Base-by-base conservation (phyloP, 37 sponge, comb jelly and placozoan genomes). In the Cladorhizidae sp. region DNA sequence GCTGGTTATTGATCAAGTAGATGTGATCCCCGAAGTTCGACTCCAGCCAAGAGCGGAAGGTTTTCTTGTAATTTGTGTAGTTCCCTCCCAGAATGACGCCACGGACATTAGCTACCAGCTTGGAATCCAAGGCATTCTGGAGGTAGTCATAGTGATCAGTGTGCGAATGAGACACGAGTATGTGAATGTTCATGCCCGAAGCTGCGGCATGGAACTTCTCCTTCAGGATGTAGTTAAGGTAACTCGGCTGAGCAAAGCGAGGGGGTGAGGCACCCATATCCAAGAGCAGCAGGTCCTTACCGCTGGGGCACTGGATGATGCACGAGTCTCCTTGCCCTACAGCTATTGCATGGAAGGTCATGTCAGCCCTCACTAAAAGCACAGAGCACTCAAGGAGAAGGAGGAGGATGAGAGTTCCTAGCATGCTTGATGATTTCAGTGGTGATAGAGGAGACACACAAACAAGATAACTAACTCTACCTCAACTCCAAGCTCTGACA, bases 301-400 rank as follows among this genome's bases (percentile, higher is more conserved):
- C 70, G 22, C 80, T 77, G 1, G 87, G 87, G 50, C 87, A 87
- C 33, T 65, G 74, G 38, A 87, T 87, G 25, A 87, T 74, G 42
- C 28, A 73, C 25, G 67, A 50, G 39, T 87, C 87, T 42, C 87
- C 87, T n/a, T 87, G 80, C 0, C 87, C 87, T 0, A 87, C 81
- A 17, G 81, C 80, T 6, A 87, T 41, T 1, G 81, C 87, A 37
- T 87, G 80, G 17, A 87, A 71, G 25, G 71, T 42, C 45, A 71
- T 71, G 45, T 71, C 42, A 41, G 71, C 71, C 25, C n/a, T 40
- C 45, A 71, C 71, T 5, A 67, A 32, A 5, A 5, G 49, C 8
- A 45, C 49, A 45, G 49, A 45, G 49, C 5, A 45, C 8, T 5
- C 49, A 45, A 45, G 49, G 49, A 45, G 49, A 45, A 45, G 49